These are phyloP conservation scores for Anabas testudineus DNA, from an alignment of 2,797 vertebrate genomes.

Conservation along the genomic window DNA sequence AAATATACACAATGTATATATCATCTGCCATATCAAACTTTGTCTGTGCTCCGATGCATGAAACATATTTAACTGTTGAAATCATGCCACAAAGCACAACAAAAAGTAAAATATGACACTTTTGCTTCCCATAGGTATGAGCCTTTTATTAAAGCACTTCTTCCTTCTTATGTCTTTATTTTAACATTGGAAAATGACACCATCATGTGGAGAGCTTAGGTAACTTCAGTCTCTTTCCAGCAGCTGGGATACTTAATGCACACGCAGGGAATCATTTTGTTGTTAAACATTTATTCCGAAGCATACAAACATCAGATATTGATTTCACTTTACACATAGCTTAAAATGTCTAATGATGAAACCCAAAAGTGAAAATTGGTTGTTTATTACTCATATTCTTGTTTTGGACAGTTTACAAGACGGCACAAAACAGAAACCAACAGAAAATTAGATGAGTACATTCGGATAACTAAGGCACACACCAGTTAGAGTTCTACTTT, in stretches of 20 bases:
- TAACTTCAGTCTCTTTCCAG: constrained; percentile 48
- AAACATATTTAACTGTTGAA: not conserved
- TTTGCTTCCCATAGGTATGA: not conserved
- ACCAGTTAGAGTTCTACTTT: constrained; percentile 48
- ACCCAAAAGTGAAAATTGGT: constrained; percentile 10
- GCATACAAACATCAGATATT: constrained; percentile 32
- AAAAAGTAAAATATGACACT: too few relatives aligned
- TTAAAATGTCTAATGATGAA: constrained; percentile 48
- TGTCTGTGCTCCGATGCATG: not conserved
- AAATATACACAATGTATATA: not conserved
- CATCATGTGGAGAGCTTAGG: constrained; percentile 73
- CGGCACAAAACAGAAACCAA: constrained; percentile 18
- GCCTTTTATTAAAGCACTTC: not conserved
- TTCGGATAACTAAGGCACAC: constrained; percentile 72
- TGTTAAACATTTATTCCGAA: constrained; percentile 24
- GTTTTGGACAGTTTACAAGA: constrained; percentile 33
- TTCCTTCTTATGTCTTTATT: not conserved
- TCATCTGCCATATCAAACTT: not conserved
- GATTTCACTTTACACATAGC: constrained; percentile 47
- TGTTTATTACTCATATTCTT: constrained; percentile 7
- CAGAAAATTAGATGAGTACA: constrained; percentile 37
- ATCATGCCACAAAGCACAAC: too few relatives aligned
- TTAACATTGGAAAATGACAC: constrained; percentile 34
- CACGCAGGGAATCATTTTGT: not conserved
- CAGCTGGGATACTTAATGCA: not conserved